Evolutionary conservation across 2,797 vertebrate genomes (phyloP).

Genomic region (Tauraco hartlaubi): DNA sequence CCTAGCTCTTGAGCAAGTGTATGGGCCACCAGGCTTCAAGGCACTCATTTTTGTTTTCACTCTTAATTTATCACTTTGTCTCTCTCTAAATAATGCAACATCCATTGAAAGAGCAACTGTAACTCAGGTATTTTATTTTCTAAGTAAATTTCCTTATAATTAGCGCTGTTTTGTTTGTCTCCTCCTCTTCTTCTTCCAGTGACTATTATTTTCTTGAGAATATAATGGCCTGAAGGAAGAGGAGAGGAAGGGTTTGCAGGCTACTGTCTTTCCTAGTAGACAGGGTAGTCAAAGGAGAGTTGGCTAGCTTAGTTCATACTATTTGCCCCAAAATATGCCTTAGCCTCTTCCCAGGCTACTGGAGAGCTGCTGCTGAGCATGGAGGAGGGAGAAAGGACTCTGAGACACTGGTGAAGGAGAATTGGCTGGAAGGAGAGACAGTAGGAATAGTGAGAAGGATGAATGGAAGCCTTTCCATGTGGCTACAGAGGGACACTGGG

Average conservation of each 20-base stretch:
- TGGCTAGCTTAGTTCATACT: background rate
- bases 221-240: background rate
- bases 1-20: background rate
- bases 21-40: background rate
- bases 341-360: background rate
- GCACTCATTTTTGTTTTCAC: background rate
- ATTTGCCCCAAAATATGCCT: background rate
- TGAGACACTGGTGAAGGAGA: background rate
- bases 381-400: background rate
- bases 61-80: background rate
- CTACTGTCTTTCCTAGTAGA: background rate
- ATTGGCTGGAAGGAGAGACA: background rate
- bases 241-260: background rate
- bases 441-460: background rate
- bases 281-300: background rate
- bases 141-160: background rate
- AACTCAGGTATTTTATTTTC: background rate
- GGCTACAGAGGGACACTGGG: background rate
- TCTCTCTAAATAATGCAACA: background rate
- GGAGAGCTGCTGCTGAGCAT: background rate
- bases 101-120: background rate
- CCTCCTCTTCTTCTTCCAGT: background rate
- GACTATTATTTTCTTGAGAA: background rate
- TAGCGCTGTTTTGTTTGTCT: background rate
- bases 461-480: background rate